Percentiles rank a stretch among this genome's conserved stretches.
These are phyloP conservation scores for Huso huso DNA, from an alignment of 2,797 vertebrate species.

Conservation along the genomic window DNA sequence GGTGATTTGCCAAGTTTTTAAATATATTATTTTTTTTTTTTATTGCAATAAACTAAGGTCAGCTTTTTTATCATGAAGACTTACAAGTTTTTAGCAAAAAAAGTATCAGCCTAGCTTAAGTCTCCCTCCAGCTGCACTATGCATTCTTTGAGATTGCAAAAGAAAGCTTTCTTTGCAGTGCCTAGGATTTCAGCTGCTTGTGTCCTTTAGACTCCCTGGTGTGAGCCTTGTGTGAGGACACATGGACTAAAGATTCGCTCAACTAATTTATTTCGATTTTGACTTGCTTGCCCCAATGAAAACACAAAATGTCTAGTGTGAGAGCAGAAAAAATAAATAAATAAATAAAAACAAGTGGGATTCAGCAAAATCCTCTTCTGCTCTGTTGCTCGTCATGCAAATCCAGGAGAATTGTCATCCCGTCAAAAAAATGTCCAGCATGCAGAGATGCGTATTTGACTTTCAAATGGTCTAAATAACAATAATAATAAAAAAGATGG, in stretches of 20 bases:
- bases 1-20: no score
- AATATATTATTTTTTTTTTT: no score
- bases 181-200: slow-evolving; percentile 29
- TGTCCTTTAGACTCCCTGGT: slow-evolving; percentile 27
- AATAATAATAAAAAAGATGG: slow-evolving; percentile 42
- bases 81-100: no score
- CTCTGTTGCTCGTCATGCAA: slow-evolving; percentile 26
- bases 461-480: slow-evolving; percentile 31
- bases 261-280: slow-evolving; percentile 24
- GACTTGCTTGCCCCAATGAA: slow-evolving; percentile 18
- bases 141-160: slow-evolving; percentile 48
- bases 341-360: slow-evolving; percentile 14
- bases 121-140: slow-evolving; percentile 60
- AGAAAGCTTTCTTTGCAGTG: slow-evolving; percentile 34
- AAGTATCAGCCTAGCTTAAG: slow-evolving; percentile 19
- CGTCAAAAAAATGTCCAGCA: slow-evolving; percentile 46
- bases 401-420: slow-evolving; percentile 40
- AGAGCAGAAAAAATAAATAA: slow-evolving; percentile 14
- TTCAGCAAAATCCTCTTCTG: slow-evolving; percentile 25
- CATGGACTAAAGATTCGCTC: slow-evolving; percentile 15
- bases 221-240: slow-evolving; percentile 19
- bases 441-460: slow-evolving; percentile 18
- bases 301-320: slow-evolving; percentile 12
- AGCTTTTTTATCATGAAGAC: no score
- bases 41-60: no score